Base-by-base conservation (phyloP, 2,797 vertebrate species). In the Anguilla obscura region DNA sequence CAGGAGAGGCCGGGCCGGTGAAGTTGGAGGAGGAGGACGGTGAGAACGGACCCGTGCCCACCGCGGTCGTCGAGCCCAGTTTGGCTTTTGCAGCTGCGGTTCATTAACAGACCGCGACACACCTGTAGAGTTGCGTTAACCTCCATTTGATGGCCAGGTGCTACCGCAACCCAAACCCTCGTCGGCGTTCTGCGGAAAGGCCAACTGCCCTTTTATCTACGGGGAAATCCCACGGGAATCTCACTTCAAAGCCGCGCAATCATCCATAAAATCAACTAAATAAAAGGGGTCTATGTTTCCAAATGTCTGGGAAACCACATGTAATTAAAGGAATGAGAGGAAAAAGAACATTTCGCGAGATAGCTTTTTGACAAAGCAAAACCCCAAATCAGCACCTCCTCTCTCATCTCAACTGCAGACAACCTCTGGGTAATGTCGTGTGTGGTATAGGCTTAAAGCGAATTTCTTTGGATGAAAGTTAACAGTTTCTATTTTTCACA, bases 181-280 rank as follows among this genome's bases (percentile, higher is more conserved):
- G 69, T 82, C 45, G 86, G 88, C 82, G 88, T 87, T 89, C 80
- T 9, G 52, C 86, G 45, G 84, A 40, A 8, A 45, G 79, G 40
- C 66, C 56, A 66, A 71, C 69, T 66, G 69, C 40, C 76, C 10
- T 54, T 87, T 88, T 48, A 87, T 89, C 87, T 89, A 86, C 88
- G 88, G 45, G 63, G 86, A 76, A 89, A 89, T 80, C 85, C 89
- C 80, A 90, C 92, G 5, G 87, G 84, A 90, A 91, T 86, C 89
- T 87, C 1, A 86, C 90, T 91, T 92, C 89, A 91, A 93, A 94
- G 91, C 71, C 71, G 87, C 89, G 90, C 90, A 93, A 94, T 93
- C 93, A 93, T 91, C 90, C 88, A 74, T 7, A 90, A 79, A 86
- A 89, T 89, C 36, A 88, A 88, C 56, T 63, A 88, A 40, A 89